These are phyloP conservation scores for Drosophila monieri DNA, from an alignment of 2,888 invertebrate genomes.

Conservation along the genomic window DNA sequence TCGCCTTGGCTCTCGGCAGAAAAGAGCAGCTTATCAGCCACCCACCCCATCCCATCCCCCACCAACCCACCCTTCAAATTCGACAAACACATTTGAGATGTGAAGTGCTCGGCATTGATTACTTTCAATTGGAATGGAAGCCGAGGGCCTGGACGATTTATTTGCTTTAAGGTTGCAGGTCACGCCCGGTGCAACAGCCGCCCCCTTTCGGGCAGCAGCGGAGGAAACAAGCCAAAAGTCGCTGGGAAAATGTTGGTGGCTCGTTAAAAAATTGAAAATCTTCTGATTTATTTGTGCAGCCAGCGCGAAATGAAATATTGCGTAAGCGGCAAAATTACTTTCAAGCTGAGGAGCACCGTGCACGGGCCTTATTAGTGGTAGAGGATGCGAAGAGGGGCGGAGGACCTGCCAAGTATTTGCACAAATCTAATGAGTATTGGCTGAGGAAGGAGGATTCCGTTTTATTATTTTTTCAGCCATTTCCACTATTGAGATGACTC, in stretches of 20 bases:
- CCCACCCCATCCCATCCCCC: neutral
- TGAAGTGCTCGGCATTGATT: constrained; percentile 43
- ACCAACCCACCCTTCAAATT: neutral
- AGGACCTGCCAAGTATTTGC: constrained; percentile 54
- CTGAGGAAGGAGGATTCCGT: constrained; percentile 21
- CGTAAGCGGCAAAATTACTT: constrained; percentile 72
- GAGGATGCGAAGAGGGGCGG: neutral
- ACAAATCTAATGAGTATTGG: constrained; percentile 54
- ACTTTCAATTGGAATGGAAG: constrained; percentile 46
- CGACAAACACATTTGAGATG: constrained; percentile 70
- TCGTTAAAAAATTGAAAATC: constrained; percentile 61
- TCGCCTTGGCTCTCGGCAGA: constrained; percentile 10
- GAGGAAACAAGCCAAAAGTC: constrained; percentile 63
- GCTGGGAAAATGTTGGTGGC: constrained; percentile 56
- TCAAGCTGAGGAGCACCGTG: constrained; percentile 14
- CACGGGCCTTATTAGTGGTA: constrained; percentile 23
- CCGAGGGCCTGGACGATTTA: constrained; percentile 69
- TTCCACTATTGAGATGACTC: constrained; percentile 32
- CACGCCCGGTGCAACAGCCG: constrained; percentile 18
- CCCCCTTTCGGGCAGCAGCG: neutral
- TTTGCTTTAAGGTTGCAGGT: constrained; percentile 64
- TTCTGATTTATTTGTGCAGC: constrained; percentile 72
- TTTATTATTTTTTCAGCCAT: constrained; percentile 21
- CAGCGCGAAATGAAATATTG: constrained; percentile 74
- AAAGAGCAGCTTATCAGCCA: constrained; percentile 30